A percentile compares a stretch with the other conserved stretches of the same genome.
phyloP scores from a whole-genome alignment of 2,797 vertebrate genomes.

The Dipus sagitta region DNA sequence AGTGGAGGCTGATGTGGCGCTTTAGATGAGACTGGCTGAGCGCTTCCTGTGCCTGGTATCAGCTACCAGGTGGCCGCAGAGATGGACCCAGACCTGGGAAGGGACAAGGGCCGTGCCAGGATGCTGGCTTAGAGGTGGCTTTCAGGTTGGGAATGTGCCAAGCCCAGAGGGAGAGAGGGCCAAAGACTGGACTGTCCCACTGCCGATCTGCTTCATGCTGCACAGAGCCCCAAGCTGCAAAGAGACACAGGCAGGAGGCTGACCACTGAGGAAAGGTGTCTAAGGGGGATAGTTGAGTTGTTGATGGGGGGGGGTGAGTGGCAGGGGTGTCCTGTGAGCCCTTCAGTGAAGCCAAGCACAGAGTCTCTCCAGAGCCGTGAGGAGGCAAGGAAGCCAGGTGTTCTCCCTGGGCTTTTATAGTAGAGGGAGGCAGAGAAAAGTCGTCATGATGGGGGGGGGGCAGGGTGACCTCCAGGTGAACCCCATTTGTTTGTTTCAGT shows the following conservation, averaged over 20 bases:
- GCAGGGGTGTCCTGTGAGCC: not conserved
- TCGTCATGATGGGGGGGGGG: too few species aligned
- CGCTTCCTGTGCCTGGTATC: too few species aligned
- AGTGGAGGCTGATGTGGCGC: not conserved
- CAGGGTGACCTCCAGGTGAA: not conserved
- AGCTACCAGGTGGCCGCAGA: not conserved
- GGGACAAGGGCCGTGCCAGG: not conserved
- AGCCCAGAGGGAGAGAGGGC: not conserved
- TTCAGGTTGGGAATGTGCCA: not conserved
- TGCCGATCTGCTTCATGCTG: fast-evolving
- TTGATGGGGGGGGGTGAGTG: not conserved
- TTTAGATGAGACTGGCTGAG: not conserved
- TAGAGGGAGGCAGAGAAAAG: not conserved
- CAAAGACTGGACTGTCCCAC: not conserved
- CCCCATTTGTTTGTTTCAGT: not conserved
- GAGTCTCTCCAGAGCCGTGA: not conserved
- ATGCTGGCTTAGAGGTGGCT: not conserved
- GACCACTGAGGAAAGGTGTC: not conserved
- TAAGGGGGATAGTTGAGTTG: not conserved
- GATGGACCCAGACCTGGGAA: not conserved
- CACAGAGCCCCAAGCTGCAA: not conserved
- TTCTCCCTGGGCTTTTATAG: not conserved
- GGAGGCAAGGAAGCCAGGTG: not conserved
- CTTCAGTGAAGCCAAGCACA: not conserved
- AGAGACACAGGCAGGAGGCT: not conserved